Evolutionary conservation across 2,113 vertebrate genomes (phyloP), one percentile per base, ranked within the genome.

Genomic region (Nibea coibor): DNA sequence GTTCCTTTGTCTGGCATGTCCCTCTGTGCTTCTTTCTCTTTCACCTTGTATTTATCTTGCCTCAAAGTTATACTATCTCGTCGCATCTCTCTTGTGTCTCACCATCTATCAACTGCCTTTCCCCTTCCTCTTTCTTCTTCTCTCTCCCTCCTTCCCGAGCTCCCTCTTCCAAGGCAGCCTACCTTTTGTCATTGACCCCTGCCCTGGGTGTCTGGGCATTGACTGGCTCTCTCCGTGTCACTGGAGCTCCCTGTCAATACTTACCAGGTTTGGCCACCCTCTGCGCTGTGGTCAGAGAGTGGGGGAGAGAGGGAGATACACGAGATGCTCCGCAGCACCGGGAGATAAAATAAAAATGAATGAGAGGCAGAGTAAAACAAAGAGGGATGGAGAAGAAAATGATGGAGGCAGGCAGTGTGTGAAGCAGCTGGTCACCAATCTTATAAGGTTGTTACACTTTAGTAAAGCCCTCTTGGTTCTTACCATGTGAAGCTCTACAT

Each of bases 241-340:
- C 92, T 93, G 93, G 93, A 95, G 94, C 94, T 94, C 85, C 78
- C 93, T 92, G 94, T 95, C 94, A 92, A 95, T 95, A 95, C 94
- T 95, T 95, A 95, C 94, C 93, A 94, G 93, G 94, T 95, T 95
- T 95, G 92, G 91, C 91, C 92, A 93, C 91, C 92, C 92, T 89
- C 86, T 81, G 89, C 48, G 85, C 88, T 93, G 92, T 90, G 93
- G 93, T 93, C 88, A 87, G 91, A 90, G 88, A 91, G 89, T 87
- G 87, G 57, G 86, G 64, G 78, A 69, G 76, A 83, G 74, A 80
- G 71, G 48, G 70, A 92, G 88, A 86, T 67, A 75, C 82, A 73
- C 64, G 75, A 89, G 91, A 90, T 84, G 86, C 88, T 87, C 73
- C 81, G 71, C 76, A 81, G 86, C 87, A 72, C 87, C 28, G 42